These are phyloP conservation scores for Lepidocolaptes lacrymiger DNA, from an alignment of 2,797 vertebrate genomes.

Conservation along the genomic window DNA sequence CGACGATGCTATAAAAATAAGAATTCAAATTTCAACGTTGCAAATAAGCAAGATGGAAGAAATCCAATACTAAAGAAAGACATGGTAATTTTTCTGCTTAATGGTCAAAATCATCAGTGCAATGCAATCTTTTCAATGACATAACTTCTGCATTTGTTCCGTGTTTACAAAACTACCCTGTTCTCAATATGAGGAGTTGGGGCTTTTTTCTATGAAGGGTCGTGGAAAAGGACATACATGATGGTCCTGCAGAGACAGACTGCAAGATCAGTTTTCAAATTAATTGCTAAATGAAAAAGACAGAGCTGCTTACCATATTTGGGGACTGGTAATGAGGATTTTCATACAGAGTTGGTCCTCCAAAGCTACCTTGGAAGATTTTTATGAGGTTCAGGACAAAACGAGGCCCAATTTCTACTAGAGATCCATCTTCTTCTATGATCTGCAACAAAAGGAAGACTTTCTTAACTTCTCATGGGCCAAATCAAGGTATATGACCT, in stretches of 20 bases:
- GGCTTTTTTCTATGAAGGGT: not conserved
- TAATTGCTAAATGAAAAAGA: not conserved
- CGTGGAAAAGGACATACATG: not conserved
- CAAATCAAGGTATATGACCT: not conserved
- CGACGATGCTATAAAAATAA: slow-evolving; percentile 83
- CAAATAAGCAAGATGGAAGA: not conserved
- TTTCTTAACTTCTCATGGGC: not conserved
- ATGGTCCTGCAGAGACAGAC: not conserved
- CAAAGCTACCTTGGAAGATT: slow-evolving; percentile 96
- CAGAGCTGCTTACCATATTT: slow-evolving; percentile 84
- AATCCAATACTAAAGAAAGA: not conserved
- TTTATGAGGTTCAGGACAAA: slow-evolving; percentile 97
- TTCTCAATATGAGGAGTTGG: not conserved
- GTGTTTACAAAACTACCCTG: not conserved
- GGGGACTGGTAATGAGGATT: slow-evolving; percentile 92
- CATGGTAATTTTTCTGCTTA: not conserved
- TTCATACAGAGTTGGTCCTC: slow-evolving; percentile 92
- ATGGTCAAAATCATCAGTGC: not conserved
- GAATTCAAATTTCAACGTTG: not conserved
- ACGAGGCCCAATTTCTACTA: slow-evolving; percentile 96
- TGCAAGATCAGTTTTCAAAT: not conserved
- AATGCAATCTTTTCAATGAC: not conserved
- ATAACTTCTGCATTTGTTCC: not conserved
- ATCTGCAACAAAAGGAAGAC: slow-evolving; percentile 79
- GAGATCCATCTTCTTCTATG: slow-evolving; percentile 93